Base-by-base conservation (phyloP, 2,113 vertebrate species). In the Pelobates fuscus region DNA sequence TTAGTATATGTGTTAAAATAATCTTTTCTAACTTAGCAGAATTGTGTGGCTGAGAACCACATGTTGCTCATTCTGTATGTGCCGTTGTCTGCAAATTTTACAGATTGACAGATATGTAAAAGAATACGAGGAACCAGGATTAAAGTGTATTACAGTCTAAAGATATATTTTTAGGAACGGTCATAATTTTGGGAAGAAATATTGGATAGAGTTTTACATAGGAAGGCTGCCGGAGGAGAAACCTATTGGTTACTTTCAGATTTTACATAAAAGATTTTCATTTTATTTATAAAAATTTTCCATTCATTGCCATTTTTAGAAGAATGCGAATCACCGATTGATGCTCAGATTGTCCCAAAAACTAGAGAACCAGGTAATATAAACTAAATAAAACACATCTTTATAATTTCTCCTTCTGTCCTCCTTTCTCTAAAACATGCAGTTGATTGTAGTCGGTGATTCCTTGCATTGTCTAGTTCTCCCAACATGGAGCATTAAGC, bases 361-460 rank as follows among this genome's bases (percentile, higher is more conserved):
- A 89, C 89, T 70, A 97, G 92, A 90, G 97, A 98, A 82, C 89
- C 94, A 81, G 96, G 97, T 97, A 93, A 49, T 41, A 41, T 8
- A 41, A 41, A 41, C 37, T 1, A 41, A 41, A 12, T 49, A 49
- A 46, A 14, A 49, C 17, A 18, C 44, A 14, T 49, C 4, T 12
- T 14, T 2, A 6, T 37, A 37, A 37, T 37, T 12, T 3, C 44
- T 49, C 12, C 44, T 14, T 5, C 44, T 17, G 10, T 3, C 2
- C 44, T 3, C 2, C 1, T 49, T 5, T 49, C 44, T 49, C 15
- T 17, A 14, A 49, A 17, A 4, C 44, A 49, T 1, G 12, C 44
- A 49, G 10, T 14, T 49, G 44, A 17, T 49, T 49, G 17, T 17
- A 49, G 44, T 12, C 4, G 44, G 12, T 14, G 2, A 49, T 1